Evolutionary conservation across 2,797 vertebrate genomes (phyloP).

Genomic region (Clarias pachynema): DNA sequence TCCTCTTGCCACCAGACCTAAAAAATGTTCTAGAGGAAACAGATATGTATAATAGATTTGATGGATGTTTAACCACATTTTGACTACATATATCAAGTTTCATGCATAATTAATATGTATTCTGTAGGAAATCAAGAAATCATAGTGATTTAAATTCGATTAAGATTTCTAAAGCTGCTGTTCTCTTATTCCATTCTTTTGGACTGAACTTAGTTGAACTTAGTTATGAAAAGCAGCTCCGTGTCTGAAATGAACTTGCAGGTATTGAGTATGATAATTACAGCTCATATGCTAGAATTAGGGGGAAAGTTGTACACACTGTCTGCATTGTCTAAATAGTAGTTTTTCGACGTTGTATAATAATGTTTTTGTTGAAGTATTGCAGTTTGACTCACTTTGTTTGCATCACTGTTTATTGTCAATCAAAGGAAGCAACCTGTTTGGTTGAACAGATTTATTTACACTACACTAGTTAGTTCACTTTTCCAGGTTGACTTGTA

Average conservation of each 20-base stretch:
- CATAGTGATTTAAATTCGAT: neutral
- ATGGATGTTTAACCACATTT: no score
- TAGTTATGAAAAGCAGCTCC: neutral
- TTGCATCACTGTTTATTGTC: neutral
- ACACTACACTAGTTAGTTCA: slow-evolving; percentile 37
- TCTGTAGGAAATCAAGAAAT: neutral
- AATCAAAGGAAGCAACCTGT: neutral
- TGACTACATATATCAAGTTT: no score
- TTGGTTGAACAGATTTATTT: slow-evolving; percentile 14
- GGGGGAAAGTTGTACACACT: neutral
- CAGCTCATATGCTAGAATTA: neutral
- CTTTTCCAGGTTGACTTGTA: slow-evolving; percentile 4
- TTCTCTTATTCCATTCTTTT: neutral
- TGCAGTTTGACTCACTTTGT: neutral
- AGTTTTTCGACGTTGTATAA: neutral
- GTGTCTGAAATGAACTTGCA: neutral
- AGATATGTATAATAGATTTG: no score
- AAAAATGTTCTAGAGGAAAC: no score
- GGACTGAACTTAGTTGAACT: neutral
- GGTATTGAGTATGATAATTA: neutral
- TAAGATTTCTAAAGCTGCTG: neutral
- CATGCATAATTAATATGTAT: neutral
- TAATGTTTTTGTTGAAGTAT: neutral
- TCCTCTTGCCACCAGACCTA: no score
- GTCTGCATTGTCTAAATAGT: neutral